Evolutionary conservation across 2,888 invertebrate genomes (phyloP), one percentile per base, ranked within the genome.

Genomic region (Isoperla grammatica): DNA sequence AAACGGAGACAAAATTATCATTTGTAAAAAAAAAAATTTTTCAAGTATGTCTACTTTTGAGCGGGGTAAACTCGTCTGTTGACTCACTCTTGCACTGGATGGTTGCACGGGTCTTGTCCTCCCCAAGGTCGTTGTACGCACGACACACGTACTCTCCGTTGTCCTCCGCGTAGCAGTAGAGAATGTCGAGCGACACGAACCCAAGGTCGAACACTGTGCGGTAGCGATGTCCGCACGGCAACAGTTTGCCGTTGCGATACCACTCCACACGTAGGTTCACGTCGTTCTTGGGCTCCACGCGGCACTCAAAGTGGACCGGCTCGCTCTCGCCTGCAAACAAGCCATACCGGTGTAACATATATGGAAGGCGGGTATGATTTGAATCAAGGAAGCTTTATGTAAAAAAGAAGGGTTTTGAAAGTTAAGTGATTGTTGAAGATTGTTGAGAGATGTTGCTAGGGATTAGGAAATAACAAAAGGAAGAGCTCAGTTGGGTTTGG

Each of bases 261-360:
- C 95, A 96, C 75, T 95, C 95, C 57, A 96, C 86, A 54, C 88
- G 85, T 65, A 97, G 78, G 71, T 85, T 92, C 0, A 95, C 90
- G 79, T 97, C 97, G 69, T 89, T 90, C 74, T 93, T 92, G 0
- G 97, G 97, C 72, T 95, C 93, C 17, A 99, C 90, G 64, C 90
- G 86, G 70, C 96, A 96, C 75, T 98, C 96, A 69, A 99, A 97
- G 64, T 94, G 87, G 1, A 95, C 86, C 0, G 90, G 85, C 74
- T 98, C 96, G 22, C 93, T 90, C 78, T 99, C 95, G 69, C 90
- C 46, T 54, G 42, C n/a, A 39, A 17, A 17, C 12, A 17, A 19
- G n/a, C n/a, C n/a, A n/a, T 17, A 2, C 12, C 57, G 17, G 39
- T 5, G 29, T 9, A 56, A 6, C 9, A 40, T 19, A 40, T 23